phyloP scores from a whole-genome alignment of 2,888 invertebrate genomes.

The Ectemnius cavifrons region DNA sequence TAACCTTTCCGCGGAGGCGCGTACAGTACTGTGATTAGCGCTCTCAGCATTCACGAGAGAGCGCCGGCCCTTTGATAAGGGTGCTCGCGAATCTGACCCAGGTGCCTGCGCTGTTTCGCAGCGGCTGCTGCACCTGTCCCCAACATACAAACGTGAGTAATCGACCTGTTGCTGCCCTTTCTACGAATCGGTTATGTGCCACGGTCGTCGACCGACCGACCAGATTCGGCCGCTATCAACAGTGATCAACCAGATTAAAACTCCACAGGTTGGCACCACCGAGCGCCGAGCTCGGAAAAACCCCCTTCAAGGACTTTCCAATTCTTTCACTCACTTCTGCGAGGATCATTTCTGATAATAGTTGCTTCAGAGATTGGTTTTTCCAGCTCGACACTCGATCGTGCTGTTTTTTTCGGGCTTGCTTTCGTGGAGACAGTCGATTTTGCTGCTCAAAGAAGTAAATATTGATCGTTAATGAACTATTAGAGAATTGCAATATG shows the following conservation, averaged over 20 bases:
- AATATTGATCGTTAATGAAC: no score
- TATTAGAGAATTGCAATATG: no score
- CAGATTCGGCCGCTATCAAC: constrained; percentile 48
- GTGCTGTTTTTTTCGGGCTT: constrained; percentile 19
- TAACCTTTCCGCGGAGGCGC: constrained; percentile 77
- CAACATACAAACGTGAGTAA: constrained; percentile 69
- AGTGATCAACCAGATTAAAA: constrained; percentile 45
- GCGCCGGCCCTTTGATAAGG: constrained; percentile 97
- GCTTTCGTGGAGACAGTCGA: constrained; percentile 21
- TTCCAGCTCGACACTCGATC: constrained; percentile 24
- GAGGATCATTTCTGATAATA: background rate
- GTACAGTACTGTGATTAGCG: constrained; percentile 60
- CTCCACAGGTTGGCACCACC: constrained; percentile 21
- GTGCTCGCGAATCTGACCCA: constrained; percentile 96
- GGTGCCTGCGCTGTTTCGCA: constrained; percentile 89
- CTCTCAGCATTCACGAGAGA: constrained; percentile 82
- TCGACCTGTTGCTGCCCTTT: constrained; percentile 40
- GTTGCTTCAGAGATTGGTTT: background rate
- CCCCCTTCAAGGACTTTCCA: background rate
- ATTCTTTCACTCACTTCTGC: background rate
- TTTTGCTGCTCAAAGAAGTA: background rate
- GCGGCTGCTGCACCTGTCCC: constrained; percentile 92
- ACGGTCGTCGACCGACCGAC: constrained; percentile 36
- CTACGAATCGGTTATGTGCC: constrained; percentile 39
- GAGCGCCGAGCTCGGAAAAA: constrained; percentile 19